A percentile compares a stretch with the other conserved stretches of the same genome.
These are phyloP conservation scores for Pavo muticus DNA, from an alignment of 2,113 vertebrate genomes.

Conservation along the genomic window DNA sequence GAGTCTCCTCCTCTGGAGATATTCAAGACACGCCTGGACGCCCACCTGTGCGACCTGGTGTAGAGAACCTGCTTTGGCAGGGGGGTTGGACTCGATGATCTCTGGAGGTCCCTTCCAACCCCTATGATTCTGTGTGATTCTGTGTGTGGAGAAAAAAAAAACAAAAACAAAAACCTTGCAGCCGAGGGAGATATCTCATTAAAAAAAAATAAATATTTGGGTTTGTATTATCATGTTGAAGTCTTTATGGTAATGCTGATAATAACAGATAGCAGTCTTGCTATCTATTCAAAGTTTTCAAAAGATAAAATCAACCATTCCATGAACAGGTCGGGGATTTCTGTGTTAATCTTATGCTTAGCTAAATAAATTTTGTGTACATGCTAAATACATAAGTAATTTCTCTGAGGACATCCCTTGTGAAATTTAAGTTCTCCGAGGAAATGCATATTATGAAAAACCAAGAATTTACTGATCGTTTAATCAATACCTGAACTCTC, in stretches of 20 bases:
- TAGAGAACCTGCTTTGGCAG: no score
- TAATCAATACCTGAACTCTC: background rate
- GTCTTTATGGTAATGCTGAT: background rate
- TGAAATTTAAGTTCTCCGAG: background rate
- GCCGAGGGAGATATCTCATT: background rate
- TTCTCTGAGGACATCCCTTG: background rate
- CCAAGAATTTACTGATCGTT: background rate
- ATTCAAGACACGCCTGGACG: no score
- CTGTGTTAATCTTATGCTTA: background rate
- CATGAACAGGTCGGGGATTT: background rate
- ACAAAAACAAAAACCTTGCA: background rate
- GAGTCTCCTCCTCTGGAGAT: no score
- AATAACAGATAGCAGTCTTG: background rate
- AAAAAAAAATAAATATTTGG: background rate
- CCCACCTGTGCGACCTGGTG: no score
- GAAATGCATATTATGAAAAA: background rate
- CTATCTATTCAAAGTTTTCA: background rate
- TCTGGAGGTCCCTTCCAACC: no score
- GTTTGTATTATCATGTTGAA: background rate
- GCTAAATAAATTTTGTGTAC: background rate
- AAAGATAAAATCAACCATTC: background rate
- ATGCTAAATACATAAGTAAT: background rate
- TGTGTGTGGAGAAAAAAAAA: background rate
- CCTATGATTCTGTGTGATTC: no score
- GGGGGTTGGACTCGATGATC: no score